Evolutionary conservation across 2,113 vertebrate species (phyloP).

Genomic region (Baryphthengus martii): DNA sequence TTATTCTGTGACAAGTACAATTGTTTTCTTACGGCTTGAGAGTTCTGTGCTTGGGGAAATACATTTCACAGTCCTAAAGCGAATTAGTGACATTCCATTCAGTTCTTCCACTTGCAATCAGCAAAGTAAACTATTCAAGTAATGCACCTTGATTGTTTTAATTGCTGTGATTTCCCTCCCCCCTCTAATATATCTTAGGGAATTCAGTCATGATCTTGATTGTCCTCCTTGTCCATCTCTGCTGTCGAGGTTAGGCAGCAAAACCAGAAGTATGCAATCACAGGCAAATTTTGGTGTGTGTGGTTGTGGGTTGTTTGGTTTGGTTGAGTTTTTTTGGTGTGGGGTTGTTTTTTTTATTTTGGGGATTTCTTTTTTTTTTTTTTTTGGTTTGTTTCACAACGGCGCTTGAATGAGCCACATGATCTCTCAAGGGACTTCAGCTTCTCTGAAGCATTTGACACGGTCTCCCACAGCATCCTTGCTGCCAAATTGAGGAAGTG

Average conservation of each 20-base stretch:
- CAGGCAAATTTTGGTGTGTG: neutral
- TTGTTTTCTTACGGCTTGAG: neutral
- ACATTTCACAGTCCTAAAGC: neutral
- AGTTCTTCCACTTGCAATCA: neutral
- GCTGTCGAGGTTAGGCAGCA: neutral
- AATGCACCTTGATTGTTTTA: neutral
- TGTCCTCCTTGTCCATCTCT: neutral
- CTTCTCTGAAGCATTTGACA: no score
- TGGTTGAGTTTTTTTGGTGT: neutral
- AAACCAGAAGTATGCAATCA: neutral
- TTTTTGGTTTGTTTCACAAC: no score
- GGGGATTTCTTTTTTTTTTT: no score
- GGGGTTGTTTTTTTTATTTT: no score
- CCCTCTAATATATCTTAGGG: neutral
- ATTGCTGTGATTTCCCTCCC: neutral
- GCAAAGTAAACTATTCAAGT: neutral
- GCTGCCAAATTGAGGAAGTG: no score
- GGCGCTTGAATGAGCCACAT: neutral
- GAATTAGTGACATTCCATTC: neutral
- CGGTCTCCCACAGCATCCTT: no score
- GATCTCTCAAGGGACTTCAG: neutral
- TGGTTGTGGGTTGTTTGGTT: neutral
- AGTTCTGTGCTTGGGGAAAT: neutral
- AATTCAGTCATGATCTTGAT: neutral
- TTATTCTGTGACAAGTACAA: neutral